phyloP scores from a whole-genome alignment of 2,797 vertebrate species.

The Darevskia nairensis region DNA sequence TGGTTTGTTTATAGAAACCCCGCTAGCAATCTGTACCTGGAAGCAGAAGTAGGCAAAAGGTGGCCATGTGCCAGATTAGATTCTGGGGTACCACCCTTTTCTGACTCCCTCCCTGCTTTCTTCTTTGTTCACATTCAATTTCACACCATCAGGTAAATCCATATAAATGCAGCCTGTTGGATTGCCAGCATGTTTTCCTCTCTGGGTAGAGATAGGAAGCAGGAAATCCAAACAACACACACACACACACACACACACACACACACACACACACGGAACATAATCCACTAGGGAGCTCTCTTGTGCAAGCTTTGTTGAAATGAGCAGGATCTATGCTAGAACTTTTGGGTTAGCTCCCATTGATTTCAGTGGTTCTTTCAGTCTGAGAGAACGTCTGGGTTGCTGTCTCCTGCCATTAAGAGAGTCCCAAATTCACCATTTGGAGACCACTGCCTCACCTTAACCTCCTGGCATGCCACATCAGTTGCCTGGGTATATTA shows the following conservation, averaged over 20 bases:
- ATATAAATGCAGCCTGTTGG: background rate
- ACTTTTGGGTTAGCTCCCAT: background rate
- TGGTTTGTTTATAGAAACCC: background rate
- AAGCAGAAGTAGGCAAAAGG: background rate
- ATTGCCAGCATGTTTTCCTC: background rate
- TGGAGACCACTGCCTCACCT: background rate
- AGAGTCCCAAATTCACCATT: background rate
- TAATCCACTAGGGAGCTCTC: background rate
- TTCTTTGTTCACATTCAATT: background rate
- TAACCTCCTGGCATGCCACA: background rate
- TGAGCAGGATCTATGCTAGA: background rate
- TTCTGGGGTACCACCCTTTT: background rate
- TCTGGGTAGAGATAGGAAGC: background rate
- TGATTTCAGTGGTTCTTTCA: background rate
- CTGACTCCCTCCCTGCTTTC: background rate
- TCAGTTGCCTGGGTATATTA: background rate
- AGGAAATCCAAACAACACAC: background rate
- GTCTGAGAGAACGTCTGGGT: background rate
- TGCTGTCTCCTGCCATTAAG: too few relatives aligned
- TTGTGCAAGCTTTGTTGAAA: background rate
- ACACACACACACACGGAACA: background rate
- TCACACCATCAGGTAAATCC: background rate
- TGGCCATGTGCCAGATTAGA: background rate
- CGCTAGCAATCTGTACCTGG: background rate
- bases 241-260: background rate